Evolutionary conservation across 2,113 vertebrate genomes (phyloP).

Genomic region (Marmota monax): DNA sequence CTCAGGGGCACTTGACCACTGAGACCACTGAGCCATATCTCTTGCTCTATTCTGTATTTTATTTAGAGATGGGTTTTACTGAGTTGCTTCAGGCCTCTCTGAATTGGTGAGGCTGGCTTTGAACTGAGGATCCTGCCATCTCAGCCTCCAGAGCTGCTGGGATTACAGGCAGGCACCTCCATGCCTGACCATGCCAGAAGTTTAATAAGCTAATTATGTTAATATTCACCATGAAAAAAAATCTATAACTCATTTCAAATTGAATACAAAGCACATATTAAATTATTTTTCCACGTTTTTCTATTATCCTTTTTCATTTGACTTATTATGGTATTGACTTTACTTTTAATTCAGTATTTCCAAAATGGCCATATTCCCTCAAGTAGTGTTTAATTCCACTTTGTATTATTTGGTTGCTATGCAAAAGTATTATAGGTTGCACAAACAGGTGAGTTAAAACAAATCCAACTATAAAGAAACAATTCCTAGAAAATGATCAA

Average conservation of each 20-base stretch:
- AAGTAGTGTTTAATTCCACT: not conserved
- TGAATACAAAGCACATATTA: constrained; percentile 75
- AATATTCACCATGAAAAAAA: constrained; percentile 57
- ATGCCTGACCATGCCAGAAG: not conserved
- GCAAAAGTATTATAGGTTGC: not conserved
- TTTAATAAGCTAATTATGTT: constrained; percentile 50
- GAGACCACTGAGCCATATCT: no score
- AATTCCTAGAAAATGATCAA: not conserved
- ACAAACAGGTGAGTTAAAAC: not conserved
- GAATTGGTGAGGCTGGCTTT: no score
- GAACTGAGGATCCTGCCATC: no score
- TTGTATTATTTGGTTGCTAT: not conserved
- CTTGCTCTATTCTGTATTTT: no score
- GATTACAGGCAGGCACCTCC: no score
- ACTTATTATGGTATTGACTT: constrained; percentile 74
- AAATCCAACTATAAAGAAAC: not conserved
- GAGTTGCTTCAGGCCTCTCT: no score
- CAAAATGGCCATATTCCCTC: not conserved
- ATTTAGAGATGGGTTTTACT: no score
- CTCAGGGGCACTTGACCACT: no score
- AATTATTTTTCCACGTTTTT: constrained; percentile 70
- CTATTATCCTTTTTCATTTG: constrained; percentile 71
- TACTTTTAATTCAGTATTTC: constrained; percentile 78
- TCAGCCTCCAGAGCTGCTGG: no score
- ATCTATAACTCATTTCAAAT: constrained; percentile 62